Percentiles rank a stretch among this genome's conserved stretches.
phyloP scores from a whole-genome alignment of 2,797 vertebrate species.

The Notoglanidium macrostoma region DNA sequence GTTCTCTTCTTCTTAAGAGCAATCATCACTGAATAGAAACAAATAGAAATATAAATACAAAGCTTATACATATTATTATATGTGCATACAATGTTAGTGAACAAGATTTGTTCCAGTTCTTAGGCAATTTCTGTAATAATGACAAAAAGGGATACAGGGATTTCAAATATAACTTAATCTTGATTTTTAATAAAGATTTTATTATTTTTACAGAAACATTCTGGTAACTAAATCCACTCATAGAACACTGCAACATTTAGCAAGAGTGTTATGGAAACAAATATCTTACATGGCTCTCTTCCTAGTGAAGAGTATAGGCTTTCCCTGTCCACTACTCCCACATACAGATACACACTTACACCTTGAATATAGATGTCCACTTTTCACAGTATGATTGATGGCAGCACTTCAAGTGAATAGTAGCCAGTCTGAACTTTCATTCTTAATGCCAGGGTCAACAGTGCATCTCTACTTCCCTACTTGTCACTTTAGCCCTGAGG shows the following conservation, averaged over 20 bases:
- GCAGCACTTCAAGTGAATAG: slow-evolving; percentile 67
- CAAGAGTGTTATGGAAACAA: slow-evolving; percentile 40
- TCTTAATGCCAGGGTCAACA: slow-evolving; percentile 76
- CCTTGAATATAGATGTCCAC: slow-evolving; percentile 55
- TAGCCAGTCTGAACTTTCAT: slow-evolving; percentile 68
- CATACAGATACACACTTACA: slow-evolving; percentile 62
- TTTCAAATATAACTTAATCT: neutral
- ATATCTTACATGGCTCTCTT: slow-evolving; percentile 36
- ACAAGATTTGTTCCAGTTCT: neutral
- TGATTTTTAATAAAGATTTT: neutral
- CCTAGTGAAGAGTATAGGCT: slow-evolving; percentile 30
- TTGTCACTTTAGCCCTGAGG: slow-evolving; percentile 75
- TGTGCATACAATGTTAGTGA: neutral
- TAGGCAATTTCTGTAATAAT: neutral
- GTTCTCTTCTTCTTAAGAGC: slow-evolving; percentile 38
- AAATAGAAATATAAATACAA: neutral
- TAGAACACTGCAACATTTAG: neutral
- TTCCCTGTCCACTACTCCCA: slow-evolving; percentile 44
- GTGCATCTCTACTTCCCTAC: slow-evolving; percentile 71
- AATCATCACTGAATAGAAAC: neutral
- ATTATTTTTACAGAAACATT: neutral
- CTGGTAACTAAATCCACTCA: neutral
- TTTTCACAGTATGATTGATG: slow-evolving; percentile 73
- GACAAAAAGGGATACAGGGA: neutral
- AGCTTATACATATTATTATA: neutral